Conservation (phyloP, 2,888 invertebrate species). For the Conus canariensis region DNA sequence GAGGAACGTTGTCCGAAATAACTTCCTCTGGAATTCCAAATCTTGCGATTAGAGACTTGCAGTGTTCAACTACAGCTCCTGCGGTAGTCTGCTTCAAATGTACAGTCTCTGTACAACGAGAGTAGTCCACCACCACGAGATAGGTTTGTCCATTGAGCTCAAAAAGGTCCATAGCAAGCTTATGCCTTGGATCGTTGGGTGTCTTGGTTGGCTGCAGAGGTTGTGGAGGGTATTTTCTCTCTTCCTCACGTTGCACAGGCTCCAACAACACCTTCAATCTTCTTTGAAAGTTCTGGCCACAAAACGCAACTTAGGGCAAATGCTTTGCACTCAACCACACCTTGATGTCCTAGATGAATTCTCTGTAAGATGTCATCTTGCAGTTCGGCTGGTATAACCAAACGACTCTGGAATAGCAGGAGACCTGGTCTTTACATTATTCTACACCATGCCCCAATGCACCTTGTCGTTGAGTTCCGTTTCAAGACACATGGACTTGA, state of each 20-base stretch:
- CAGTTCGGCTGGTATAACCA: constrained; percentile 7
- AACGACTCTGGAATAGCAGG: not conserved
- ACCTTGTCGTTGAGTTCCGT: too few species aligned
- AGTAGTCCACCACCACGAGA: constrained; percentile 37
- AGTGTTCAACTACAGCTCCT: not conserved
- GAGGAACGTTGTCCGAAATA: not conserved
- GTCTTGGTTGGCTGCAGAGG: constrained; percentile 16
- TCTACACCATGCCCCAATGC: too few species aligned
- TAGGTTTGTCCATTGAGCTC: not conserved
- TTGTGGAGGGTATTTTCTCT: not conserved
- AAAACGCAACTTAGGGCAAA: constrained; percentile 4
- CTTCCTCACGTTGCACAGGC: not conserved
- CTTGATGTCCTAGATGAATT: constrained; percentile 34
- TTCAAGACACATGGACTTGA: too few species aligned
- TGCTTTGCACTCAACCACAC: constrained; percentile 25
- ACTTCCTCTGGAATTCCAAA: not conserved
- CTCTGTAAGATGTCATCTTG: constrained; percentile 15
- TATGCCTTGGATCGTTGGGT: constrained; percentile 12
- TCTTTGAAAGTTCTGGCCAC: constrained; percentile 20
- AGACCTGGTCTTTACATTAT: not conserved
- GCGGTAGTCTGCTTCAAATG: not conserved
- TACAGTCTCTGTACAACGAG: constrained; percentile 1
- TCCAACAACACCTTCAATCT: constrained; percentile 18
- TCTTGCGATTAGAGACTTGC: not conserved
- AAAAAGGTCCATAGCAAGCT: not conserved